phyloP scores from a whole-genome alignment of 2,797 vertebrate species.

The Tinamus major region DNA sequence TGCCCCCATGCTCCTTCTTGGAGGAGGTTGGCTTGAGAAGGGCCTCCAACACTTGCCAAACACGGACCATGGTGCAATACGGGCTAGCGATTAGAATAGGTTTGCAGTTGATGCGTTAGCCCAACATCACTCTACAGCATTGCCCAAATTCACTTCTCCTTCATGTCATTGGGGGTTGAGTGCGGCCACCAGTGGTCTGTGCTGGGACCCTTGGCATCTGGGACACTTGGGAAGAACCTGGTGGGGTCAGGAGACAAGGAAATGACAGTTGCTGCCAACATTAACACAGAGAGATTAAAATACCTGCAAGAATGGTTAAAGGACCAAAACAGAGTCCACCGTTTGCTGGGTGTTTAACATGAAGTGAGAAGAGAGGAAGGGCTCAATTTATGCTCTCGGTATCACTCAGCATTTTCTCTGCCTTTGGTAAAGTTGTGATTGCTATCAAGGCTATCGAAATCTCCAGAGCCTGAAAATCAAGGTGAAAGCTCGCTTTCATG shows the following conservation, averaged over 20 bases:
- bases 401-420: slow-evolving; percentile 45
- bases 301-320: not conserved
- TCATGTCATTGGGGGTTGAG: too few relatives aligned
- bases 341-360: not conserved
- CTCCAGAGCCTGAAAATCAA: slow-evolving; percentile 63
- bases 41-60: not conserved
- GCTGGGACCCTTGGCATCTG: not conserved
- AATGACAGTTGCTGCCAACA: not conserved
- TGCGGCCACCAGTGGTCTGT: not conserved
- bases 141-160: not conserved
- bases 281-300: slow-evolving; percentile 44
- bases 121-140: not conserved
- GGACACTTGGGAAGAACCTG: not conserved
- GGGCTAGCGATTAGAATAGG: not conserved
- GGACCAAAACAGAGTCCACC: not conserved
- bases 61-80: not conserved
- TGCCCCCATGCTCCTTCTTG: not conserved
- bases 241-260: not conserved
- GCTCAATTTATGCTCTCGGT: slow-evolving; percentile 15
- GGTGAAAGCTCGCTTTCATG: slow-evolving; percentile 64
- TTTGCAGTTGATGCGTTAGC: not conserved
- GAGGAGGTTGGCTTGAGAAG: not conserved
- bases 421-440: slow-evolving; percentile 52
- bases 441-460: slow-evolving; percentile 47
- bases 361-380: not conserved